phyloP scores from a whole-genome alignment of 2,888 invertebrate genomes.

The Saturnia pavonia region DNA sequence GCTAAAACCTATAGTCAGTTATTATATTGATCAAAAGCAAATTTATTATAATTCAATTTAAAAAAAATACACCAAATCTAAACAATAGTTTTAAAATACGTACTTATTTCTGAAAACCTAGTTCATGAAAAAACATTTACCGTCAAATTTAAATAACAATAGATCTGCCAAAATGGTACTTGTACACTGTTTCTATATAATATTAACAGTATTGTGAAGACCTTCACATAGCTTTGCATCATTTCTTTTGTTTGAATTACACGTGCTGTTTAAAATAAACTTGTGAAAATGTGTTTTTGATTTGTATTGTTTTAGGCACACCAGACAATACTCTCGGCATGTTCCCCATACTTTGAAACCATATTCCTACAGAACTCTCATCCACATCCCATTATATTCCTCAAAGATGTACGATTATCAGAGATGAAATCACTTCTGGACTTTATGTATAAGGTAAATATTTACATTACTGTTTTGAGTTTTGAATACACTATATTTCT shows the following conservation, averaged over 20 bases:
- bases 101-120: slow-evolving; percentile 25
- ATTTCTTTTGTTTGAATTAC: slow-evolving; percentile 53
- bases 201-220: slow-evolving; percentile 54
- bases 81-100: neutral
- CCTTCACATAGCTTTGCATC: slow-evolving; percentile 59
- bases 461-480: neutral
- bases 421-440: slow-evolving; percentile 95
- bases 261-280: slow-evolving; percentile 36
- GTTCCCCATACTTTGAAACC: slow-evolving; percentile 96
- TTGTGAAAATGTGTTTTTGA: slow-evolving; percentile 32
- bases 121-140: slow-evolving; percentile 40
- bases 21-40: too few relatives aligned
- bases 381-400: slow-evolving; percentile 95
- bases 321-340: slow-evolving; percentile 95
- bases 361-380: slow-evolving; percentile 94
- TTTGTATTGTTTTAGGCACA: slow-evolving; percentile 86
- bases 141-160: slow-evolving; percentile 69
- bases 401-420: slow-evolving; percentile 94
- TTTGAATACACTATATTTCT: neutral
- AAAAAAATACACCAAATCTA: neutral
- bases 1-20: too few relatives aligned
- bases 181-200: slow-evolving; percentile 52
- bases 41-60: too few relatives aligned
- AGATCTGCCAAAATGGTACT: slow-evolving; percentile 52
- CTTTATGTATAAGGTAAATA: slow-evolving; percentile 93